These are phyloP conservation scores for Microcebus jonahi DNA, from an alignment of 2,113 vertebrate species.

Conservation along the genomic window DNA sequence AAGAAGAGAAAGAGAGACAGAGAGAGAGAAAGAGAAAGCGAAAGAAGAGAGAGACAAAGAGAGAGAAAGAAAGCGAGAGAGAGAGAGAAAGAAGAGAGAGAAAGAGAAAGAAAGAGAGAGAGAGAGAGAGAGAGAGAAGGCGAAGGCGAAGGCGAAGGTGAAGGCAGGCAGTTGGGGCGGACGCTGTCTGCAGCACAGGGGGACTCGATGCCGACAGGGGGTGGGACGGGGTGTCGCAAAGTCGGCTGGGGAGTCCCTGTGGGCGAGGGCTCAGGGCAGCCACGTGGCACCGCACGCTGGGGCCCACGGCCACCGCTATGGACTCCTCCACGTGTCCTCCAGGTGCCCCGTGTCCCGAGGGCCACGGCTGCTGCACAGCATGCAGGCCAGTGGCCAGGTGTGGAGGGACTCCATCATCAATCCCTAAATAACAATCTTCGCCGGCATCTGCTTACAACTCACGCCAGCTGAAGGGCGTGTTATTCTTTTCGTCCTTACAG, in stretches of 20 bases:
- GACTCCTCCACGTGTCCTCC: background rate
- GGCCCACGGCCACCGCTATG: too few species aligned
- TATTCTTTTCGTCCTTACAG: background rate
- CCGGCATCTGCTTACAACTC: background rate
- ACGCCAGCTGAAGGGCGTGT: fast-evolving
- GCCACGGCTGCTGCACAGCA: background rate
- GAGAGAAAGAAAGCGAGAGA: too few species aligned
- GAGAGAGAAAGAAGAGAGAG: too few species aligned
- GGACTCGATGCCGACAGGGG: background rate
- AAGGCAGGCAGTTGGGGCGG: too few species aligned
- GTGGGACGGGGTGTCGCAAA: background rate
- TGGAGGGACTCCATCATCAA: fast-evolving
- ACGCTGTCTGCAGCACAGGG: background rate
- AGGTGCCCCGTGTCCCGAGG: background rate
- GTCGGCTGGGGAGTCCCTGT: background rate
- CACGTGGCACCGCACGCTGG: fast-evolving
- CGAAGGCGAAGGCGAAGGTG: too few species aligned
- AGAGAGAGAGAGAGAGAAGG: too few species aligned
- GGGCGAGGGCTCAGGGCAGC: fast-evolving
- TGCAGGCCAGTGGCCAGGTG: background rate
- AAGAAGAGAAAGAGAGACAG: too few species aligned
- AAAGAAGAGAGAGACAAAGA: too few species aligned
- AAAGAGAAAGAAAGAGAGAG: too few species aligned
- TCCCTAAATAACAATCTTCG: background rate
- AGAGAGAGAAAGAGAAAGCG: too few species aligned